Conservation (phyloP, 1,140 invertebrate genomes). For the Maconellicoccus hirsutus region DNA sequence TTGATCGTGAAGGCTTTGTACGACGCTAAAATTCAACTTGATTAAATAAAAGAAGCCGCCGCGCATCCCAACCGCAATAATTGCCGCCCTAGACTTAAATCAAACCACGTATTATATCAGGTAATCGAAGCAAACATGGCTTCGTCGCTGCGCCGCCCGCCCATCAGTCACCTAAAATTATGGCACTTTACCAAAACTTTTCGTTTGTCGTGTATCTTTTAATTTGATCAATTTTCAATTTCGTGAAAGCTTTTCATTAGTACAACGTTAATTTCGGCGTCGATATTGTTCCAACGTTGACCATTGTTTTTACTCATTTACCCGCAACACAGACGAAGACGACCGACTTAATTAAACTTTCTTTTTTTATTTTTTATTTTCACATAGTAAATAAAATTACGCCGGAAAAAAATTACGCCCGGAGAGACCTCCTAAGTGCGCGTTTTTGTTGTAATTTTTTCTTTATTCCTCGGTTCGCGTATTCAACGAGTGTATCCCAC, state of each 20-base stretch:
- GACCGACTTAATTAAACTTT: slow-evolving; percentile 7
- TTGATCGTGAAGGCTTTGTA: slow-evolving; percentile 1
- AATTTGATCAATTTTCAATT: slow-evolving; percentile 10
- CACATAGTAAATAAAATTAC: background rate
- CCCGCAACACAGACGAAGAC: background rate
- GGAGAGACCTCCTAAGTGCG: too few species aligned
- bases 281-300: slow-evolving; percentile 1
- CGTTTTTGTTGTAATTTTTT: too few species aligned
- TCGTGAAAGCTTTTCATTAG: background rate
- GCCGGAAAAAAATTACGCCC: too few species aligned
- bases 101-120: too few species aligned
- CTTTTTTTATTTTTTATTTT: background rate
- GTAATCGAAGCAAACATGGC: background rate
- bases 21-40: background rate
- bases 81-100: too few species aligned
- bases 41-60: background rate
- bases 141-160: background rate
- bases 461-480: too few species aligned
- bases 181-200: background rate
- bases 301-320: background rate
- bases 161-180: background rate
- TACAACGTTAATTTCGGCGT: background rate
- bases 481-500: too few species aligned
- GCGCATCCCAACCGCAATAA: background rate
- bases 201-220: background rate